Conservation (phyloP, 2,888 invertebrate genomes). For the Melieria crassipennis region DNA sequence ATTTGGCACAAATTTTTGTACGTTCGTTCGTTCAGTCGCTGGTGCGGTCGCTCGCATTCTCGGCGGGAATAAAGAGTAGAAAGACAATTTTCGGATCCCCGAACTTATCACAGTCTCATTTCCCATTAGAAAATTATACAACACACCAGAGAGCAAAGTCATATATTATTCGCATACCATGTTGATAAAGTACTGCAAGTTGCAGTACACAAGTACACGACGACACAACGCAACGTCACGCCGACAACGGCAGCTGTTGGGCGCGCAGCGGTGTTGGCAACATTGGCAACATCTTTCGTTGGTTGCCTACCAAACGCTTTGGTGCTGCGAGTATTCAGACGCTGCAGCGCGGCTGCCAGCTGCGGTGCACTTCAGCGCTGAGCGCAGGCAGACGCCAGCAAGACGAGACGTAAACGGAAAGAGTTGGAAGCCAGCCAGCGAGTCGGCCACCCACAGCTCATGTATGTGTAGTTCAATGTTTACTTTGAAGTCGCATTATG, state of each 20-base stretch:
- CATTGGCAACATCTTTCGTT: neutral
- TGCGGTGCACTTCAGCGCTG: neutral
- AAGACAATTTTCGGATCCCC: constrained; percentile 66
- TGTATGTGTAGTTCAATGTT: neutral
- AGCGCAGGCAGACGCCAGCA: neutral
- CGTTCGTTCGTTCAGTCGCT: too few relatives aligned
- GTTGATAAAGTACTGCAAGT: constrained; percentile 28
- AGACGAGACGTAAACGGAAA: neutral
- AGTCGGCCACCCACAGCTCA: neutral
- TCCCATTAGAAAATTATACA: constrained; percentile 66
- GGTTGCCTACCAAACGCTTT: too few relatives aligned
- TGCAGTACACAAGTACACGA: constrained; percentile 23
- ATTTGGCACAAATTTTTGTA: neutral
- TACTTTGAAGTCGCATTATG: neutral
- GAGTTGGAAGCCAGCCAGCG: neutral
- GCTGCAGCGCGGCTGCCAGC: neutral
- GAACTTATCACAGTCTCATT: constrained; percentile 66
- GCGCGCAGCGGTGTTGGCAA: neutral
- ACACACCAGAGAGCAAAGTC: constrained; percentile 59
- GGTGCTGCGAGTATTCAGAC: too few relatives aligned
- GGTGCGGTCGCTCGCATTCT: constrained; percentile 31
- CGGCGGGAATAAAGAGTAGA: constrained; percentile 56
- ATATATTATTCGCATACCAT: constrained; percentile 47
- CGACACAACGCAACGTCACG: neutral
- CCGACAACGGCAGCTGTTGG: too few relatives aligned